These are phyloP conservation scores for Ammodytes dubius DNA, from an alignment of 2,113 vertebrate species.

Conservation along the genomic window DNA sequence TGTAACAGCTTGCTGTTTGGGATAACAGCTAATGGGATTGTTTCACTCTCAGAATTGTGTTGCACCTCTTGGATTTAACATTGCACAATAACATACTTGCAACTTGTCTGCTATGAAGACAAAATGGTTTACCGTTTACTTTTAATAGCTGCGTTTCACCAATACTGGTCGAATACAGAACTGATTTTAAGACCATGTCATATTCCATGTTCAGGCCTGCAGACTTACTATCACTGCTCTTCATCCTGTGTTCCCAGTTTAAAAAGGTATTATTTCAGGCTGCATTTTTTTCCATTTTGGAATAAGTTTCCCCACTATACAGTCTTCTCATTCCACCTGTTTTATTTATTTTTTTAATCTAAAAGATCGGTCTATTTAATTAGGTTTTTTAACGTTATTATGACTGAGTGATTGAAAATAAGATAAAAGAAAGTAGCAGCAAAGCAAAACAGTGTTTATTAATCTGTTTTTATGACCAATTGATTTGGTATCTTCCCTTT, in stretches of 20 bases:
- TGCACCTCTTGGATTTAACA: not conserved
- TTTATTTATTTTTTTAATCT: not conserved
- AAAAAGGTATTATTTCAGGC: not conserved
- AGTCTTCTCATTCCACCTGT: not conserved
- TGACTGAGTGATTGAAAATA: no score
- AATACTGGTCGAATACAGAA: not conserved
- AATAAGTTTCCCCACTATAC: not conserved
- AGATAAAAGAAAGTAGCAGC: no score
- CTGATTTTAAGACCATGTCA: not conserved
- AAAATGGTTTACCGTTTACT: not conserved
- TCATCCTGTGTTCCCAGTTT: not conserved
- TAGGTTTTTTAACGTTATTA: not conserved
- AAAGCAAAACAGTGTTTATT: no score
- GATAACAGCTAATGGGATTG: constrained; percentile 16
- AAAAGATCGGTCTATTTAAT: not conserved
- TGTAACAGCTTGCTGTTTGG: constrained; percentile 30
- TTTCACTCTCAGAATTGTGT: constrained; percentile 32
- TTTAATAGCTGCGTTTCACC: not conserved
- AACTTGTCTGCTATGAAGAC: not conserved
- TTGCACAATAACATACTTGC: not conserved
- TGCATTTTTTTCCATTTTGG: not conserved
- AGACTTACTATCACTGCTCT: not conserved
- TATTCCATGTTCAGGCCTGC: not conserved
- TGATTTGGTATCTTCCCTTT: no score
- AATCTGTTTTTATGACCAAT: no score